Evolutionary conservation across 2,797 vertebrate species (phyloP).

Genomic region (Lagodon rhomboides): DNA sequence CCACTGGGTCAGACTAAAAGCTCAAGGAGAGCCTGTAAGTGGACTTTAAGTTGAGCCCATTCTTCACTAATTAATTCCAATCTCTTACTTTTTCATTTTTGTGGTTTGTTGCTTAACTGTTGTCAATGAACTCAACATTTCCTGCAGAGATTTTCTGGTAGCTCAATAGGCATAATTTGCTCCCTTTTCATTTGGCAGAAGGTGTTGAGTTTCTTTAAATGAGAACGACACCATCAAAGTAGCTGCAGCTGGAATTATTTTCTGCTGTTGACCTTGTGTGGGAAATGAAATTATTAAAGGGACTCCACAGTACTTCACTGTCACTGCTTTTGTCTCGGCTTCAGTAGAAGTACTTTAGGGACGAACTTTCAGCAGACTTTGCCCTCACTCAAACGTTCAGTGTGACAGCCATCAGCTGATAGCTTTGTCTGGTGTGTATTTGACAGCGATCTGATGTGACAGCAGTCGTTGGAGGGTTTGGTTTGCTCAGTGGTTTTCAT

Average conservation of each 20-base stretch:
- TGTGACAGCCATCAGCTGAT: slow-evolving; percentile 52
- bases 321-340: slow-evolving; percentile 5
- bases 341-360: slow-evolving; percentile 5
- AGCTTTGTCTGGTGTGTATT: slow-evolving; percentile 42
- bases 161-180: neutral
- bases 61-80: neutral
- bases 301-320: slow-evolving; percentile 10
- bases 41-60: too few species aligned
- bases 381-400: slow-evolving; percentile 2
- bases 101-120: neutral
- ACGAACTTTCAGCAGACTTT: slow-evolving; percentile 23
- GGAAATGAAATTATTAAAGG: neutral
- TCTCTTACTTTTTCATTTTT: neutral
- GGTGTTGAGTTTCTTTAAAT: neutral
- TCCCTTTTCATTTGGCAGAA: neutral
- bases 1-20: too few species aligned
- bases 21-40: too few species aligned
- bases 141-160: neutral
- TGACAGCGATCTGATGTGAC: slow-evolving; percentile 60
- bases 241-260: neutral
- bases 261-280: neutral
- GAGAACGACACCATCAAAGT: neutral
- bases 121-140: neutral
- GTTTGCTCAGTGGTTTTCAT: slow-evolving; percentile 44
- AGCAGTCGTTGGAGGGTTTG: slow-evolving; percentile 35